Conservation (phyloP, 2,888 invertebrate genomes). For the Petrophora chlorosata region DNA sequence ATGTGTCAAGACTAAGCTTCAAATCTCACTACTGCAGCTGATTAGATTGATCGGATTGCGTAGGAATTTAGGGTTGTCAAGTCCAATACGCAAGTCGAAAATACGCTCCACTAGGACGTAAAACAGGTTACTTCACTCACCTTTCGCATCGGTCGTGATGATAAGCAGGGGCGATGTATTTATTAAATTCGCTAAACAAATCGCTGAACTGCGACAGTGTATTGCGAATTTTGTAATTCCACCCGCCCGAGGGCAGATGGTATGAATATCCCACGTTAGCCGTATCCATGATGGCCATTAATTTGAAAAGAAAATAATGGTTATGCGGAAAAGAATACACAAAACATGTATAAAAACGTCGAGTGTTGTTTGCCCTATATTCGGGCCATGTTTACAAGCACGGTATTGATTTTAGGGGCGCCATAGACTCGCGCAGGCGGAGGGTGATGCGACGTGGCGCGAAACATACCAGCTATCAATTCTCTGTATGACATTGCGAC, state of each 20-base stretch:
- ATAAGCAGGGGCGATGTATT: conserved; percentile 97
- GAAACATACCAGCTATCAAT: conserved; percentile 1
- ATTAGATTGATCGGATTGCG: neutral
- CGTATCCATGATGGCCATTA: conserved; percentile 71
- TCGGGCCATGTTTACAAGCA: conserved; percentile 78
- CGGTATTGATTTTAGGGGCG: conserved; percentile 36
- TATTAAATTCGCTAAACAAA: conserved; percentile 97
- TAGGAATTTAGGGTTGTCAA: conserved; percentile 2
- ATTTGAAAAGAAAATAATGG: conserved; percentile 16
- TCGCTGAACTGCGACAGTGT: conserved; percentile 95
- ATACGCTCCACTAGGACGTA: neutral
- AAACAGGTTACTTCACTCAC: conserved; percentile 68
- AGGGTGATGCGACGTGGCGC: conserved; percentile 18
- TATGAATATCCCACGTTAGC: conserved; percentile 92
- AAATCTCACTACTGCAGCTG: no score
- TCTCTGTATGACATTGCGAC: no score
- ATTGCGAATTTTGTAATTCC: conserved; percentile 90
- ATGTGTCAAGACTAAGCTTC: no score
- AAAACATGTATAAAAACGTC: conserved; percentile 56
- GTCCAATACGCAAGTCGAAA: neutral
- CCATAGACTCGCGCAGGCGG: conserved; percentile 27
- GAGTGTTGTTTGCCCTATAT: conserved; percentile 59
- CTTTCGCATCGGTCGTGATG: conserved; percentile 98
- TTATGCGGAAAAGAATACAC: conserved; percentile 56
- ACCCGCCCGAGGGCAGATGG: conserved; percentile 91